Evolutionary conservation across 1,140 invertebrate genomes (phyloP).

Genomic region (Globodera rostochiensis): DNA sequence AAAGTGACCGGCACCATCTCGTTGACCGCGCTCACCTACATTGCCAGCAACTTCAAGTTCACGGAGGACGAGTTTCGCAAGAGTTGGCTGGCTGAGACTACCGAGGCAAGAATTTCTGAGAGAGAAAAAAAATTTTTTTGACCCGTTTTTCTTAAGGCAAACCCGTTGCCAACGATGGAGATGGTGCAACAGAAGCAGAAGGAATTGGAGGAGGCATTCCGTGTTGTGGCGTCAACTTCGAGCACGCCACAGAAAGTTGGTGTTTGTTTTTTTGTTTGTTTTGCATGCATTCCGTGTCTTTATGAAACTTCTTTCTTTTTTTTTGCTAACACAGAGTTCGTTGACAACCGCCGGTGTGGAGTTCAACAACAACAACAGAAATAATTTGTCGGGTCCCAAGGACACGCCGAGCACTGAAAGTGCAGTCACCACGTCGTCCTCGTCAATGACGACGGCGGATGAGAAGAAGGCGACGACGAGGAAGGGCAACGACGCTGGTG

Average conservation of each 20-base stretch:
- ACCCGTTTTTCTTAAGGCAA: background rate
- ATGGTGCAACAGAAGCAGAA: constrained; percentile 5
- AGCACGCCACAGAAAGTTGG: no score
- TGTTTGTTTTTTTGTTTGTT: no score
- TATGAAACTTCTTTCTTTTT: no score
- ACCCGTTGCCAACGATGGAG: constrained; percentile 24
- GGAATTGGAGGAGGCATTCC: constrained; percentile 19
- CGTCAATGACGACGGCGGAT: background rate
- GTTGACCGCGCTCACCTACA: constrained; percentile 13
- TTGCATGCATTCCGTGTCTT: no score
- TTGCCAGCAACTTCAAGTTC: constrained; percentile 19
- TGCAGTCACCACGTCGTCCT: background rate
- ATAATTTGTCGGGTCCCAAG: background rate
- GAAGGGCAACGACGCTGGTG: no score
- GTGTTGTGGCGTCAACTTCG: background rate
- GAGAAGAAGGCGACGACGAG: background rate
- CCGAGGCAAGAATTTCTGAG: background rate
- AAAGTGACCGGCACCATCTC: constrained; percentile 31
- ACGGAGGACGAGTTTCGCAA: constrained; percentile 28
- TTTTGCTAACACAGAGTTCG: no score
- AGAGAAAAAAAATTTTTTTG: background rate
- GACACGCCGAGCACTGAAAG: background rate
- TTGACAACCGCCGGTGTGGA: no score
- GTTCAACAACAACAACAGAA: background rate
- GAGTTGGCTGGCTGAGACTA: constrained; percentile 17